phyloP scores from a whole-genome alignment of 2,888 invertebrate species.

The Odontocolon sp. region DNA sequence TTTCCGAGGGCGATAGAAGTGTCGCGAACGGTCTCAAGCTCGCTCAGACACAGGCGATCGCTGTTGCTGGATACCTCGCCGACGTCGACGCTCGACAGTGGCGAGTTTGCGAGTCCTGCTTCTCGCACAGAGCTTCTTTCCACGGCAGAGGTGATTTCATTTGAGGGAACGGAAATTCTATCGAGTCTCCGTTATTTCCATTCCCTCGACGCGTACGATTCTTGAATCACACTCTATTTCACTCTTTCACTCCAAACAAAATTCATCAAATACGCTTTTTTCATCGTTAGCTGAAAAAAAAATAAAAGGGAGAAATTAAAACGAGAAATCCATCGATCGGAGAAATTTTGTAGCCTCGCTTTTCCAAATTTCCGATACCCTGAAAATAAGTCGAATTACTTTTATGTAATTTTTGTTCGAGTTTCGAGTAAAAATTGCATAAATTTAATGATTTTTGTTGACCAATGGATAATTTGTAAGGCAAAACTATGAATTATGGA shows the following conservation, averaged over 20 bases:
- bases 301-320: not conserved
- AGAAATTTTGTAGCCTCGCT: no score
- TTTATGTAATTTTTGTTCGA: no score
- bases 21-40: constrained; percentile 87
- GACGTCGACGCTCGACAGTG: constrained; percentile 81
- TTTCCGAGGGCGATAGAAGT: constrained; percentile 80
- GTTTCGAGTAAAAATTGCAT: no score
- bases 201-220: constrained; percentile 24
- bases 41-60: constrained; percentile 88
- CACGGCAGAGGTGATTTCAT: constrained; percentile 84
- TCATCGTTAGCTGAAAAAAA: not conserved
- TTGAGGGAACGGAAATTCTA: constrained; percentile 35
- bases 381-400: no score
- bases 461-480: no score
- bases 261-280: not conserved
- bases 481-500: no score
- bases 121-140: constrained; percentile 85
- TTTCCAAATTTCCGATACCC: no score
- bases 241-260: not conserved
- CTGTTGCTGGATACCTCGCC: constrained; percentile 86
- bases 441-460: no score
- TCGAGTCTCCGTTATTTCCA: constrained; percentile 19
- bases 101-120: constrained; percentile 79
- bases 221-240: constrained; percentile 18
- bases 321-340: not conserved